Base-by-base conservation (phyloP, 2,113 vertebrate species). In the Podiceps cristatus region DNA sequence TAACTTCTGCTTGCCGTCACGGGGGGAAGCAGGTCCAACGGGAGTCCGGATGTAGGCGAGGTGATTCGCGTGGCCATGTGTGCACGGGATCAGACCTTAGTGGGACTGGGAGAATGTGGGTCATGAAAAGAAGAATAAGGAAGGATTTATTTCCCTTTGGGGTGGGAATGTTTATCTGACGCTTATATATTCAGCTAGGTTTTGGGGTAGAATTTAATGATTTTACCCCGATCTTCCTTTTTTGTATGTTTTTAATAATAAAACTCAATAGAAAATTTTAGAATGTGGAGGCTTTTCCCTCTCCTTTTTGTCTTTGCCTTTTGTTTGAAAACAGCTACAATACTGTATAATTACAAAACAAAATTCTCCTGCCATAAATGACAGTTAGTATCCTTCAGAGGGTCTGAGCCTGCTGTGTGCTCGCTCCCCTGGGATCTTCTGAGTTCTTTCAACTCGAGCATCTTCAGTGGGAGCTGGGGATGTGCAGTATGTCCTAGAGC, bases 381-480 rank as follows among this genome's bases (percentile, higher is more conserved):
- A 73, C 88, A 87, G 86, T 58, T 52, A 53, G 40, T 42, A 50
- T 77, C 63, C 94, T 90, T 91, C 87, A 82, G 90, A 82, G n/a
- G 31, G n/a, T 66, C 77, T 53, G 81, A 82, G 62, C 56, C 33
- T 87, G 84, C 31, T 50, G 25, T 29, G 20, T 2, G 8, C 72
- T 86, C 63, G 42, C 55, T 94, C 97, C 82, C 75, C 78, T 22
- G 95, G 72, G 97, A 80, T n/a, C 11, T 20, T 62, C 45, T 12
- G 75, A 90, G 67, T 83, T 95, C 96, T 97, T 97, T 97, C 92
- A 97, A 95, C 94, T 92, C 55, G 2, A 59, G 82, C 78, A 59
- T 90, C 92, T 92, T 94, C 91, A 35, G 62, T 71, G 93, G 80
- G 91, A 97, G 58, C 94, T 90, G 89, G 87, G 84, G 93, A 82